Conservation (phyloP, 2,888 invertebrate genomes). For the Macropis europaea region DNA sequence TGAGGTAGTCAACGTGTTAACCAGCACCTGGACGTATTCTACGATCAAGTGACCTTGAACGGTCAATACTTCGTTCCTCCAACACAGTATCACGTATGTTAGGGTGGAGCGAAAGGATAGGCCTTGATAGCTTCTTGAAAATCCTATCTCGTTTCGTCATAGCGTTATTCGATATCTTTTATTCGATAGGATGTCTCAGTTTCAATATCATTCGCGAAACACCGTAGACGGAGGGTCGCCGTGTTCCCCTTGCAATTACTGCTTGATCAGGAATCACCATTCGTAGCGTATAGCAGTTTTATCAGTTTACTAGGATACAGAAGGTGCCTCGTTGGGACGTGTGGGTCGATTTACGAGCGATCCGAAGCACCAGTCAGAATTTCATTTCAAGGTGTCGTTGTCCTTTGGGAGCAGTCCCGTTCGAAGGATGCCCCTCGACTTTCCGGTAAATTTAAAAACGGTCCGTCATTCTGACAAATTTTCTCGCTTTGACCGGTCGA, state of each 20-base stretch:
- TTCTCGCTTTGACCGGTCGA: slow-evolving; percentile 11
- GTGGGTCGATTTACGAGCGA: slow-evolving; percentile 50
- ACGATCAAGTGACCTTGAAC: no score
- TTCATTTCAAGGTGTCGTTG: slow-evolving; percentile 51
- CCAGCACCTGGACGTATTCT: no score
- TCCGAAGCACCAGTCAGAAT: slow-evolving; percentile 46
- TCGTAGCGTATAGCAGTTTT: slow-evolving; percentile 24
- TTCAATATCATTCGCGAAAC: no score
- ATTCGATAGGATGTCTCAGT: no score
- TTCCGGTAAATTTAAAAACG: slow-evolving; percentile 48
- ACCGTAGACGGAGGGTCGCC: no score
- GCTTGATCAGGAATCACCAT: slow-evolving; percentile 19
- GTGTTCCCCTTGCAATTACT: slow-evolving; percentile 14
- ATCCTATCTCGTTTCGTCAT: no score
- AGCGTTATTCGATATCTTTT: no score
- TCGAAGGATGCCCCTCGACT: not conserved
- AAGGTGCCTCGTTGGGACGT: not conserved
- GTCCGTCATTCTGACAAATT: slow-evolving; percentile 52
- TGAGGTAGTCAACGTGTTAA: no score
- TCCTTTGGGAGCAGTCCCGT: slow-evolving; percentile 49
- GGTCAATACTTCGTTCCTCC: no score
- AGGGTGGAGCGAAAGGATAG: no score
- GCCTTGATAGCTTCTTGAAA: no score
- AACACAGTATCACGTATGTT: no score
- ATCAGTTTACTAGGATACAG: slow-evolving; percentile 30